Base-by-base conservation (phyloP, 2,797 vertebrate species). In the Setipinna tenuifilis region DNA sequence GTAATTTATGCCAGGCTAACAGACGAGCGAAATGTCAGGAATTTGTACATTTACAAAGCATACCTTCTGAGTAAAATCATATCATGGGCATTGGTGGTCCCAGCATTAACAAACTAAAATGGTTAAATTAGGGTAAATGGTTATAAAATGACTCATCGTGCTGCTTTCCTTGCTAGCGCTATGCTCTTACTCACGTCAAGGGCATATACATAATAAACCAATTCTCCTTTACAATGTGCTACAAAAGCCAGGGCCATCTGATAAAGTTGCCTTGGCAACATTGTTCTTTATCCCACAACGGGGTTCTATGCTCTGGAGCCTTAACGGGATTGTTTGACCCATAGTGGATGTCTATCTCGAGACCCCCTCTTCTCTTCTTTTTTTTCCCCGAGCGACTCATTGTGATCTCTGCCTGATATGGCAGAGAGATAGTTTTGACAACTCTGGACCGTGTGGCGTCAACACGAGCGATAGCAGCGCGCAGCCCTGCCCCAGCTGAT, bases 401-500 rank as follows among this genome's bases (percentile, higher is more conserved):
- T 84, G 90, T 91, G 91, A 94, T 94, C 92, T 91, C 7, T 1
- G 83, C 61, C 71, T 88, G 90, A 95, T 95, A 93, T 93, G 93
- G 89, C 90, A 92, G 93, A 89, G 88, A 93, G 95, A 95, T 96
- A 94, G 92, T 94, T 95, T 95, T 95, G 92, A 95, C 94, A 95
- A 93, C 94, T 93, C 89, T 88, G 93, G 95, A 95, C 95, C 93
- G 86, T 31, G 92, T 95, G 95, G 95, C 95, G 95, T 96, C 95
- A 93, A 94, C 92, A 92, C 87, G 0, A 91, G 89, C 35, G 95
- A 96, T 95, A 95, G 88, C 86, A 41, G 25, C 62, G 84, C 46
- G 84, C 81, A 91, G 91, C 84, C 16, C 83, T 84, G 88, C 89
- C 92, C 95, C 92, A 94, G 93, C 95, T 90, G 93, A 92, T 84